Percentiles rank a stretch among this genome's conserved stretches.
Evolutionary conservation across 2,888 invertebrate species (phyloP).

Genomic region (Leptogaster cylindrica): DNA sequence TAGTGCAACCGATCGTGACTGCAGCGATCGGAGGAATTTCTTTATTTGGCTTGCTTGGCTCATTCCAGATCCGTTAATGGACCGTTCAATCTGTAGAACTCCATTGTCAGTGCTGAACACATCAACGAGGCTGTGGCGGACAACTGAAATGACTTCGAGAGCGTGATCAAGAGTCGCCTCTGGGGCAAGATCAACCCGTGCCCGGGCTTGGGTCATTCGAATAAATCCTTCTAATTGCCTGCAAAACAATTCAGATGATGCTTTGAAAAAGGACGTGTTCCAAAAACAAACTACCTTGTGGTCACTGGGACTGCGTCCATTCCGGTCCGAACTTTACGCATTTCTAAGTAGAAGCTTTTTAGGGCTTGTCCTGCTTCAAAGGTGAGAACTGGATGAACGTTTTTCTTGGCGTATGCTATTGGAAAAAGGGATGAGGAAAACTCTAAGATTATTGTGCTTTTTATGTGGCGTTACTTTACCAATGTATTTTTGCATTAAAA

Average conservation of each 20-base stretch:
- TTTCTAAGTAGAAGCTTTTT: constrained; percentile 80
- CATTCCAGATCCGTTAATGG: constrained; percentile 72
- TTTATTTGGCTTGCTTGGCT: constrained; percentile 75
- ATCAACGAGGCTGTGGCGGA: constrained; percentile 80
- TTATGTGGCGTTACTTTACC: constrained; percentile 49
- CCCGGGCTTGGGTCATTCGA: constrained; percentile 84
- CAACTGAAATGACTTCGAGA: constrained; percentile 82
- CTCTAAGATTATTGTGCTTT: neutral
- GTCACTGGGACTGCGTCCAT: constrained; percentile 81
- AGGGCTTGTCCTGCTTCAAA: constrained; percentile 73
- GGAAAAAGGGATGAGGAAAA: no score
- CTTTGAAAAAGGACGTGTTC: neutral
- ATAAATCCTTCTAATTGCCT: constrained; percentile 90
- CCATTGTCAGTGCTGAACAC: constrained; percentile 74
- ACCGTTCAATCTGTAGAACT: constrained; percentile 60
- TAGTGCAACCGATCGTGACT: constrained; percentile 69
- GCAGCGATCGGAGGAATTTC: constrained; percentile 73
- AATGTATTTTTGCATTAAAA: constrained; percentile 85
- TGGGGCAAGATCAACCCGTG: constrained; percentile 83
- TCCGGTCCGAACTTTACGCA: constrained; percentile 72
- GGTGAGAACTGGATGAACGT: constrained; percentile 81
- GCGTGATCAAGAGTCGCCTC: constrained; percentile 82
- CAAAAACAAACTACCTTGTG: constrained; percentile 61
- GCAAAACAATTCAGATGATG: constrained; percentile 34
- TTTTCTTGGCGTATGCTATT: constrained; percentile 81